These are phyloP conservation scores for Pantherophis guttatus DNA, from an alignment of 2,113 vertebrate genomes.

Conservation along the genomic window DNA sequence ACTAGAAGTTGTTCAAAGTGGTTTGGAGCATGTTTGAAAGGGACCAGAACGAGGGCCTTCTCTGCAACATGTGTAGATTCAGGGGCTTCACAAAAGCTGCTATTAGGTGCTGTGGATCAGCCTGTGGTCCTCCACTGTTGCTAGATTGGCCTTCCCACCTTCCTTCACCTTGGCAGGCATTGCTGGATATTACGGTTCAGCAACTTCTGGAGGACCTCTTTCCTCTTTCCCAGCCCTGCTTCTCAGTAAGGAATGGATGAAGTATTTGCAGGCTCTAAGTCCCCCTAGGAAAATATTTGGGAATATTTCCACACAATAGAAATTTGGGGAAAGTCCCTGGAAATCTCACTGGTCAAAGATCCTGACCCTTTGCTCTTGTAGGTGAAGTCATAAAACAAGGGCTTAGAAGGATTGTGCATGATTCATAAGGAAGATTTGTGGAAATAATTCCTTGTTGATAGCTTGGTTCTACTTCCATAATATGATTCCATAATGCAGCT, in stretches of 20 bases:
- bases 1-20: no score
- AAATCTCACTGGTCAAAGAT: neutral
- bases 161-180: no score
- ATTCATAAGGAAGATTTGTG: neutral
- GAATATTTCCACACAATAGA: neutral
- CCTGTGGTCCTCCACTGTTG: no score
- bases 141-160: no score
- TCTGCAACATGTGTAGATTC: no score
- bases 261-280: neutral
- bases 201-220: neutral
- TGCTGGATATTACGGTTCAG: neutral
- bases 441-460: neutral
- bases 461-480: neutral
- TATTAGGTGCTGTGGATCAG: no score
- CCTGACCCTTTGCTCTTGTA: neutral
- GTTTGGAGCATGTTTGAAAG: neutral
- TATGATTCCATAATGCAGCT: neutral
- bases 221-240: neutral
- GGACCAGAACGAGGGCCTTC: neutral
- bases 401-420: neutral
- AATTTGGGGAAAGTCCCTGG: neutral
- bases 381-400: neutral
- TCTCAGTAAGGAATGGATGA: neutral
- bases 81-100: no score
- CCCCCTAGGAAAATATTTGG: neutral